A percentile compares a stretch with the other conserved stretches of the same genome.
These are phyloP conservation scores for Hassar affinis DNA, from an alignment of 2,113 vertebrate species.

Conservation along the genomic window DNA sequence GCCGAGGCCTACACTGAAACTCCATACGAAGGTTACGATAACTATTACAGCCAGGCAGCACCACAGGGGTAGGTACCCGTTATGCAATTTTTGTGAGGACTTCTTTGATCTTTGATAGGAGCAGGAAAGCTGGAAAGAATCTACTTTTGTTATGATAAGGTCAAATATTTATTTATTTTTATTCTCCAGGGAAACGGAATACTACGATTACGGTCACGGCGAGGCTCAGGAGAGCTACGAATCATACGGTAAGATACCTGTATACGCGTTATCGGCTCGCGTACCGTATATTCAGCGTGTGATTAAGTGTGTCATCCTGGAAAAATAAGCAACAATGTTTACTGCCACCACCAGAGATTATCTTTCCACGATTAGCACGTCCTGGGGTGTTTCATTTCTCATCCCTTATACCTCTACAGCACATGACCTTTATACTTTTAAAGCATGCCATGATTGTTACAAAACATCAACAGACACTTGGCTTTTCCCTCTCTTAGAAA, in stretches of 20 bases:
- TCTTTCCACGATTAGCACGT: too few species aligned
- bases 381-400: too few species aligned
- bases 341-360: too few species aligned
- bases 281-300: background rate
- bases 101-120: background rate
- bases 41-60: constrained; percentile 88
- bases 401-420: too few species aligned
- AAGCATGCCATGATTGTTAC: too few species aligned
- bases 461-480: too few species aligned
- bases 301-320: background rate
- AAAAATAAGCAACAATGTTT: background rate
- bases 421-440: too few species aligned
- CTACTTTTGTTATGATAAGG: background rate
- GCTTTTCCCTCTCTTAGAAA: too few species aligned
- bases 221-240: constrained; percentile 91
- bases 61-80: constrained; percentile 82
- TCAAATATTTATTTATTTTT: background rate
- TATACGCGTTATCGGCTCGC: background rate
- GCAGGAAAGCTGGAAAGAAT: background rate
- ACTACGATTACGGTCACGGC: constrained; percentile 97
- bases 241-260: constrained; percentile 80
- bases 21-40: constrained; percentile 89
- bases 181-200: constrained; percentile 89
- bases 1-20: constrained; percentile 87
- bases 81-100: background rate